Conservation (phyloP, 2,797 vertebrate genomes). For the Diglossa cyanea region DNA sequence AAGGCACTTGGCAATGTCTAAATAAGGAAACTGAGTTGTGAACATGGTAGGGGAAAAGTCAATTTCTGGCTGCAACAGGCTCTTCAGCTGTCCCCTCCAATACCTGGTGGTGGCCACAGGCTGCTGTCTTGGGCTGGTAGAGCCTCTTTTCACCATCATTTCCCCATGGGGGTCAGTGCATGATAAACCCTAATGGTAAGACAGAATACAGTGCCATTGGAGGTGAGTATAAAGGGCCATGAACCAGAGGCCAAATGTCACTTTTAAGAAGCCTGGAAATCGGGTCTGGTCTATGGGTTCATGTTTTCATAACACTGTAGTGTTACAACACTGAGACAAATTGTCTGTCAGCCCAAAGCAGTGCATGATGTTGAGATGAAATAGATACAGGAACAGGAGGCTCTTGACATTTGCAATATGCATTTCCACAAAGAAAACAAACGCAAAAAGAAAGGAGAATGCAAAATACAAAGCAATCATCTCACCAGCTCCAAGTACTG, state of each 20-base stretch:
- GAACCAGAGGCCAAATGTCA: neutral
- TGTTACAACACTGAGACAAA: neutral
- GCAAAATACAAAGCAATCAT: neutral
- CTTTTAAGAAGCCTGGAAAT: neutral
- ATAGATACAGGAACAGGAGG: neutral
- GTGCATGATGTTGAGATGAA: neutral
- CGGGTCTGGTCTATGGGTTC: neutral
- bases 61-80: neutral
- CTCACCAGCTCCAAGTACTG: neutral
- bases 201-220: neutral
- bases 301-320: neutral
- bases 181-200: neutral
- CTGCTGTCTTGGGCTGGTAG: neutral
- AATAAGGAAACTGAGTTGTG: neutral
- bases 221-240: neutral
- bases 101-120: neutral
- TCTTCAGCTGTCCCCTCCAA: neutral
- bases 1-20: neutral
- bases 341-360: neutral
- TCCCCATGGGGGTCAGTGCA: neutral
- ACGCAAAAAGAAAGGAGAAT: neutral
- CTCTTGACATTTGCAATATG: neutral
- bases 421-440: neutral
- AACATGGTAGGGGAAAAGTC: accelerated
- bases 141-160: neutral